Evolutionary conservation across 2,113 vertebrate genomes (phyloP).

Genomic region (Boleophthalmus pectinirostris): DNA sequence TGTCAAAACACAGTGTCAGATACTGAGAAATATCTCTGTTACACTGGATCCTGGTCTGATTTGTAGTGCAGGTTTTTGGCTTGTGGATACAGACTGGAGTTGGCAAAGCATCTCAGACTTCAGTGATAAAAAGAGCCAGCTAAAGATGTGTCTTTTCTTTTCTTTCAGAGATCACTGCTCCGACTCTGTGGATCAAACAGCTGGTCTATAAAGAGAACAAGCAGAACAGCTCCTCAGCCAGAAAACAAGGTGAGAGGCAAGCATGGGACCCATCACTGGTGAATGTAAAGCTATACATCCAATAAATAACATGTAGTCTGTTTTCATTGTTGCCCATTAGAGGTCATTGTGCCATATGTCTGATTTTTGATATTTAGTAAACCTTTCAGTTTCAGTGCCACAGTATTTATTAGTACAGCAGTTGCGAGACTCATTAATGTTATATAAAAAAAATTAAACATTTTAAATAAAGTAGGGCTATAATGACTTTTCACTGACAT

Average conservation of each 20-base stretch:
- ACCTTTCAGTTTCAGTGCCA: neutral
- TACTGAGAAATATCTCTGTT: conserved; percentile 29
- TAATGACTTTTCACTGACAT: neutral
- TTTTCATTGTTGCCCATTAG: conserved; percentile 1
- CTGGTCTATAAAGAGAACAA: conserved; percentile 90
- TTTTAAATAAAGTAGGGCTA: neutral
- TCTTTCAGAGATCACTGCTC: conserved; percentile 92
- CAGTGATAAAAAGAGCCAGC: neutral
- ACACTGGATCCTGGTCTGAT: conserved; percentile 16
- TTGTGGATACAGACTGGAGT: neutral
- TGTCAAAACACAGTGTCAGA: conserved; percentile 30
- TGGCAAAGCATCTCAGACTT: conserved; percentile 9
- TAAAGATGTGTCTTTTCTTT: conserved; percentile 16
- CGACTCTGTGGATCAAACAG: conserved; percentile 95
- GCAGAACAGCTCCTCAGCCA: conserved; percentile 86
- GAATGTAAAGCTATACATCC: neutral
- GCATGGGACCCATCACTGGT: neutral
- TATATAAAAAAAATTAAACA: neutral
- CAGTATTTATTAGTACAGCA: neutral
- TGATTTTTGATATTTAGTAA: neutral
- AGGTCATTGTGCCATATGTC: too few species aligned
- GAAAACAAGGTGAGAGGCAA: conserved; percentile 83
- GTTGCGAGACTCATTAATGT: too few species aligned
- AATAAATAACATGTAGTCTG: neutral
- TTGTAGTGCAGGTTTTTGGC: conserved; percentile 18